Evolutionary conservation across 2,888 invertebrate genomes (phyloP).

Genomic region (Anarsia innoxiella): DNA sequence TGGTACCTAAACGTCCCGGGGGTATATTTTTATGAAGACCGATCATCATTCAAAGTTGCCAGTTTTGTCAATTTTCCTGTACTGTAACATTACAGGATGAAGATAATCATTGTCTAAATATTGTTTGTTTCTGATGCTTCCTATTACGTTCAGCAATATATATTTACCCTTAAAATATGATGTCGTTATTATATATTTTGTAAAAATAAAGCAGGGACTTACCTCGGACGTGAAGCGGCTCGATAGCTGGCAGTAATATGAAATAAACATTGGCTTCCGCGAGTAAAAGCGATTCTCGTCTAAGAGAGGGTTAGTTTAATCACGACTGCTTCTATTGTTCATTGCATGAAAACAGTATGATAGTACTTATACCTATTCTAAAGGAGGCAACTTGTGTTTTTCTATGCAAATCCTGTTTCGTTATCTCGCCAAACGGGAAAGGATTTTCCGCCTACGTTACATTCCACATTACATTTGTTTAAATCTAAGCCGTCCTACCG

Average conservation of each 20-base stretch:
- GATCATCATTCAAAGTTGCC: too few relatives aligned
- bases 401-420: slow-evolving; percentile 6
- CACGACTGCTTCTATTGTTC: slow-evolving; percentile 22
- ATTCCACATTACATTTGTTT: slow-evolving; percentile 2
- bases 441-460: slow-evolving; percentile 6
- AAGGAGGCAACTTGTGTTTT: slow-evolving; percentile 4
- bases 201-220: slow-evolving; percentile 16
- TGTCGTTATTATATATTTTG: too few relatives aligned
- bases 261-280: slow-evolving; percentile 14
- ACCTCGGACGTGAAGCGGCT: slow-evolving; percentile 15
- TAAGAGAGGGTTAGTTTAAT: slow-evolving; percentile 15
- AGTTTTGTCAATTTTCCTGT: too few relatives aligned
- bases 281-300: slow-evolving; percentile 15
- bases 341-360: slow-evolving; percentile 14
- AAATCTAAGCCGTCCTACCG: background rate
- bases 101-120: too few relatives aligned
- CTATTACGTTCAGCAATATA: too few relatives aligned
- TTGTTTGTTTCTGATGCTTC: too few relatives aligned
- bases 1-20: too few relatives aligned
- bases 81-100: too few relatives aligned
- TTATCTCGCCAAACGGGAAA: slow-evolving; percentile 6
- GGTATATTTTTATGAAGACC: too few relatives aligned
- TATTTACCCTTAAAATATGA: too few relatives aligned
- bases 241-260: slow-evolving; percentile 14
- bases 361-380: slow-evolving; percentile 5